Base-by-base conservation (phyloP, 2,797 vertebrate genomes). In the Typhlichthys subterraneus region DNA sequence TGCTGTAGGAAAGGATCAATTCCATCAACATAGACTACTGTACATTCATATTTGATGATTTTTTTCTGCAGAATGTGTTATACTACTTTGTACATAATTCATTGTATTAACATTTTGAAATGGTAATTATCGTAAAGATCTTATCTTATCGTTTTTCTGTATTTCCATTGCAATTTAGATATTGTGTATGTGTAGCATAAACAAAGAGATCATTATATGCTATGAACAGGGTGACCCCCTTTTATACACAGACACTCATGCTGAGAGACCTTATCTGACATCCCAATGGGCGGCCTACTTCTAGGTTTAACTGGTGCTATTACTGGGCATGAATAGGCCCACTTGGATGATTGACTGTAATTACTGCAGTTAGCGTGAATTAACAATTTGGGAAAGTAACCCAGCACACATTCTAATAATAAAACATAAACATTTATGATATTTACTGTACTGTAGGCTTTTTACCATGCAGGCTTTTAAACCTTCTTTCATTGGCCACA, bases 251-350 rank as follows among this genome's bases (percentile, higher is more conserved):
- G 46, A 17, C 73, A 4, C 51, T 57, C 72, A 65, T 58, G 50
- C 38, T 48, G 58, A 12, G 42, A 79, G 70, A 67, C 31, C 63
- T 83, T 87, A 91, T 90, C 84, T 81, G 83, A 87, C 85, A 69
- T 56, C 63, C 53, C 71, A 58, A 38, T 53, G 65, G 42, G 72
- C 62, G 77, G 69, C 80, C 84, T 84, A 70, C 59, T 54, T 5
- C 65, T 70, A 76, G 63, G 52, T 74, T 74, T 73, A 46, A 72
- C 63, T 78, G 63, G 19, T 57, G 38, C 72, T 76, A 67, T 77
- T 76, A 83, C 83, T 79, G 65, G 65, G 82, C 47, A 66, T 68
- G 48, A 71, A 73, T 29, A 57, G 60, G 3, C 53, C 72, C 5
- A 14, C 49, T 60, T 51, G 50, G 54, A 57, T 61, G 52, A 82